A percentile compares a stretch with the other conserved stretches of the same genome.
These are phyloP conservation scores for Chelidonichthys spinosus DNA, from an alignment of 2,797 vertebrate genomes.

Conservation along the genomic window DNA sequence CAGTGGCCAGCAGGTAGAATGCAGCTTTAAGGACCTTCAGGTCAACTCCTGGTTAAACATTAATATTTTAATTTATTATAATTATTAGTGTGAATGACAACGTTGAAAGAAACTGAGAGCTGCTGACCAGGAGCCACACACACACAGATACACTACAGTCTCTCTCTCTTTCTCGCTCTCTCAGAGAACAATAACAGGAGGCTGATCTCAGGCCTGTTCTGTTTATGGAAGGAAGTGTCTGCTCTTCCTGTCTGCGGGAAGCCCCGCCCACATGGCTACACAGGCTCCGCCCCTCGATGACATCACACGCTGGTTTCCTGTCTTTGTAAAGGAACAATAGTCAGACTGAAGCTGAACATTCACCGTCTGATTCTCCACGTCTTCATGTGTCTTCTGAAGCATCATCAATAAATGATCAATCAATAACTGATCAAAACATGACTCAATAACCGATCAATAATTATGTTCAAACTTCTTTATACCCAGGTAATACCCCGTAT, in stretches of 20 bases:
- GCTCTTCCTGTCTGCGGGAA: slow-evolving; percentile 60
- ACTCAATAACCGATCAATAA: neutral
- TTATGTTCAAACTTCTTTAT: too few relatives aligned
- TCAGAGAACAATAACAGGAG: slow-evolving; percentile 81
- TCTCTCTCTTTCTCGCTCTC: neutral
- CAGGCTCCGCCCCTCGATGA: slow-evolving; percentile 29
- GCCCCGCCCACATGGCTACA: slow-evolving; percentile 8
- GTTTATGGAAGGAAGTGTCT: slow-evolving; percentile 79
- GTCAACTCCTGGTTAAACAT: too few relatives aligned
- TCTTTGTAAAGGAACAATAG: slow-evolving; percentile 61
- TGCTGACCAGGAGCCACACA: neutral
- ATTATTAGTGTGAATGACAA: too few relatives aligned
- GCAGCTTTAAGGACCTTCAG: too few relatives aligned
- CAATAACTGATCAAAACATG: neutral
- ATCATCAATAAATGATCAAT: neutral
- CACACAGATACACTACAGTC: slow-evolving; percentile 10
- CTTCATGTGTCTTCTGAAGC: neutral
- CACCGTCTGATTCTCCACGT: neutral
- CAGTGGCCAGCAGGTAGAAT: too few relatives aligned
- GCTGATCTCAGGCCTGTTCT: slow-evolving; percentile 63
- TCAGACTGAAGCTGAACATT: neutral
- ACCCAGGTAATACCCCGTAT: too few relatives aligned
- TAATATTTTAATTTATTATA: too few relatives aligned
- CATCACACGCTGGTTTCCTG: slow-evolving; percentile 57
- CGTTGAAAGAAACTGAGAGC: too few relatives aligned